Evolutionary conservation across 2,888 invertebrate species (phyloP), one percentile per base, ranked within the genome.

Genomic region (Chrysotoxum bicinctum): DNA sequence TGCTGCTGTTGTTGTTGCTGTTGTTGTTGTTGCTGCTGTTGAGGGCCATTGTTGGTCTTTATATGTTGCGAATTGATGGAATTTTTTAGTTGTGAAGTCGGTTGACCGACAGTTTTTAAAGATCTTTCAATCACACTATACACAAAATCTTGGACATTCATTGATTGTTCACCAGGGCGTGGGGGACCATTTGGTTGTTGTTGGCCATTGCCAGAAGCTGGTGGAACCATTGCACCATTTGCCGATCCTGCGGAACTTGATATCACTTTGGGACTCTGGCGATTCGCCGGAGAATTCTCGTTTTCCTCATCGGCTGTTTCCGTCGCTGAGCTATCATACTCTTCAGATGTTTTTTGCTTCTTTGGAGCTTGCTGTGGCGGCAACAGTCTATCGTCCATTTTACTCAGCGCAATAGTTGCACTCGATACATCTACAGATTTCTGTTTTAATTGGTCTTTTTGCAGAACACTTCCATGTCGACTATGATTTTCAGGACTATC

Each of bases 261-360:
- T 43, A 91, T 90, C 10, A 91, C 91, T 89, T 91, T 93, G 91
- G 89, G 93, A 92, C 91, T 88, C 89, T 92, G 94, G 89, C 94
- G 93, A 92, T 93, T 93, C 48, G 92, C 93, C 14, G 94, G 94
- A 68, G 92, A 92, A 68, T 94, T 93, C 78, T 94, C 94, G 87
- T 93, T 94, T 91, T 94, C 97, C 93, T 98, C 98, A 91, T 98
- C 98, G 62, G 98, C 98, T 87, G 97, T 98, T 93, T 96, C 96
- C 62, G 95, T 95, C 9, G 95, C 95, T n/a, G 95, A 95, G 30
- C 95, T 95, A 91, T 94, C 94, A 90, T 95, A 95, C 89, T 95
- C 95, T 89, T 95, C 95, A 23, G 94, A 90, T 23, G 90, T 89
- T 88, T 91, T 92, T 66, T 91, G 92, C 88, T 92, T 92, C 76